Conservation (phyloP, 2,888 invertebrate genomes). For the Psylliodes chrysocephalus region DNA sequence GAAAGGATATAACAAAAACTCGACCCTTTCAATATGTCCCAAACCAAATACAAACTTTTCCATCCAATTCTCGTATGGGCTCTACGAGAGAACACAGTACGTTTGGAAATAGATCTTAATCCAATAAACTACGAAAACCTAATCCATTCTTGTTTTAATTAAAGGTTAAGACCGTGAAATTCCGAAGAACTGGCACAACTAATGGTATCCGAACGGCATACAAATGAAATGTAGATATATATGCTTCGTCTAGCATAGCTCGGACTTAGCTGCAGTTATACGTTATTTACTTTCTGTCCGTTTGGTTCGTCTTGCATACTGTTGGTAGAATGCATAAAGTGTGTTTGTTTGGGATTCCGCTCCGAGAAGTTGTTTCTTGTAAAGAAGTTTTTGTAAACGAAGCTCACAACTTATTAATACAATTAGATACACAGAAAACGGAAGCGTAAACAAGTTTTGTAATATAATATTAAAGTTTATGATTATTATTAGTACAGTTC, state of each 20-base stretch:
- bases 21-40: slow-evolving; percentile 8
- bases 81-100: neutral
- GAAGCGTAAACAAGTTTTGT: too few species aligned
- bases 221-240: slow-evolving; percentile 9
- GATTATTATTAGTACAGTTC: too few species aligned
- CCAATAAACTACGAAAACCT: slow-evolving; percentile 11
- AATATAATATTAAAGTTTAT: too few species aligned
- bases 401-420: too few species aligned
- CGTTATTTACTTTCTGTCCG: slow-evolving; percentile 13
- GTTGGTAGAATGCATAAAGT: slow-evolving; percentile 3
- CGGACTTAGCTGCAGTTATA: slow-evolving; percentile 7
- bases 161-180: slow-evolving; percentile 27
- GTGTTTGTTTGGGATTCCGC: slow-evolving; percentile 11
- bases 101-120: slow-evolving; percentile 10
- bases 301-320: neutral
- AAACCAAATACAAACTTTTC: neutral
- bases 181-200: slow-evolving; percentile 16
- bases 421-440: too few species aligned
- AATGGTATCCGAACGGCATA: slow-evolving; percentile 15
- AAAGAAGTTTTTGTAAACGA: slow-evolving; percentile 6
- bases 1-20: neutral
- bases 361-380: neutral
- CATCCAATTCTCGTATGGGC: neutral
- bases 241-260: slow-evolving; percentile 8
- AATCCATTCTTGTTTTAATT: slow-evolving; percentile 25